A percentile compares a stretch with the other conserved stretches of the same genome.
Evolutionary conservation across 2,888 invertebrate genomes (phyloP).

Genomic region (Drosophila vallismaia): DNA sequence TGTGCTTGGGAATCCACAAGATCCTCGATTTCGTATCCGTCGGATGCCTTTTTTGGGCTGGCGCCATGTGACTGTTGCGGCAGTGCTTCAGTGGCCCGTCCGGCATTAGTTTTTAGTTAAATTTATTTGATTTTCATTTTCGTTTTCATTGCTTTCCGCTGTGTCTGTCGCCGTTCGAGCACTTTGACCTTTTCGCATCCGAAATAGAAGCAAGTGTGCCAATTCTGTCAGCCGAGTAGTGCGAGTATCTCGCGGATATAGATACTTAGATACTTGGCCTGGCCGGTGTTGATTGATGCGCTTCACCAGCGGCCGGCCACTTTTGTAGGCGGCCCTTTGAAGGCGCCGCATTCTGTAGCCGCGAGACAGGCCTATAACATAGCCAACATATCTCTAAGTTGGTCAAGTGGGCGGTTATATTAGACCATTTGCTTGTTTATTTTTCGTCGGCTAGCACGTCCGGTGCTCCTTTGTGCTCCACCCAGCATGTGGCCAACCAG

Average conservation of each 20-base stretch:
- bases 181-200: conserved; percentile 67
- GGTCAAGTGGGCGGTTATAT: conserved; percentile 68
- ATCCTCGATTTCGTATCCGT: conserved; percentile 26
- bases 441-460: conserved; percentile 55
- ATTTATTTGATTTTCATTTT: conserved; percentile 16
- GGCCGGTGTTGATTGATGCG: conserved; percentile 67
- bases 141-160: conserved; percentile 26
- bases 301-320: conserved; percentile 58
- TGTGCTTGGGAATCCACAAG: conserved; percentile 19
- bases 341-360: conserved; percentile 57
- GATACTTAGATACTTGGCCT: conserved; percentile 15
- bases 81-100: conserved; percentile 46
- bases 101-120: conserved; percentile 27
- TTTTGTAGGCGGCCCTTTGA: conserved; percentile 65
- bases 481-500: not conserved
- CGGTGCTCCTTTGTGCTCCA: conserved; percentile 13
- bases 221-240: conserved; percentile 66
- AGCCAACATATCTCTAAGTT: conserved; percentile 62
- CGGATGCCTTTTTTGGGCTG: conserved; percentile 47
- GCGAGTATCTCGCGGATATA: conserved; percentile 49
- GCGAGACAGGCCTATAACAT: conserved; percentile 24
- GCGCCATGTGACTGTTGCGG: conserved; percentile 54
- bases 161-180: conserved; percentile 29
- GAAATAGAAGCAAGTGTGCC: conserved; percentile 71
- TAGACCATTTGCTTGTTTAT: conserved; percentile 55